Evolutionary conservation across 2,888 invertebrate genomes (phyloP).

Genomic region (Luperina nickerlii): DNA sequence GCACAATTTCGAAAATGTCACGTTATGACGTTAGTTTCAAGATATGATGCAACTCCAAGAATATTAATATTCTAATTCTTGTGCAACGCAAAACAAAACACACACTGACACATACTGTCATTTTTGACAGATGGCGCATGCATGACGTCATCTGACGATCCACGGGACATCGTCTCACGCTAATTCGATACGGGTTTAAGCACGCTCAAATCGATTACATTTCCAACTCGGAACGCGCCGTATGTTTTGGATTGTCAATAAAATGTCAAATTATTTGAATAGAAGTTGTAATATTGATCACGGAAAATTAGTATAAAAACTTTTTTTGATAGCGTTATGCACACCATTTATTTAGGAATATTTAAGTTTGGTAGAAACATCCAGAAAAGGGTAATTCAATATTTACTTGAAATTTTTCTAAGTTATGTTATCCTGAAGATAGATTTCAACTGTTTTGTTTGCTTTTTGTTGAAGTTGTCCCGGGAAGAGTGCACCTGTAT

Average conservation of each 20-base stretch:
- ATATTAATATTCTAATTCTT: too few species aligned
- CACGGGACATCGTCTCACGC: too few species aligned
- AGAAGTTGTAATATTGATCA: background rate
- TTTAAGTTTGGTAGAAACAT: constrained; percentile 60
- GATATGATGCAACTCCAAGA: too few species aligned
- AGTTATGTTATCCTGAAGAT: constrained; percentile 21
- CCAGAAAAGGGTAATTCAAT: constrained; percentile 62
- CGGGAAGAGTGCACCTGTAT: background rate
- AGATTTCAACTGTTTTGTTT: background rate
- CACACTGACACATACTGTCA: too few species aligned
- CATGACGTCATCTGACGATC: too few species aligned
- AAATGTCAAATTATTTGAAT: background rate
- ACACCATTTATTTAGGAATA: constrained; percentile 55
- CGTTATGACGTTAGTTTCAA: too few species aligned
- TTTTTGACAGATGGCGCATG: too few species aligned
- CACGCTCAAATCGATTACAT: too few species aligned
- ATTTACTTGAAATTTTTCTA: constrained; percentile 13
- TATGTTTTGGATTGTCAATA: background rate
- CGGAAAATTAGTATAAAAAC: background rate
- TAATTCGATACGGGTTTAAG: too few species aligned
- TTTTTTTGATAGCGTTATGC: constrained; percentile 64
- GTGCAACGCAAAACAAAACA: too few species aligned
- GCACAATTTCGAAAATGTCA: too few species aligned
- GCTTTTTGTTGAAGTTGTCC: background rate
- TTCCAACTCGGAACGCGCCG: too few species aligned